Evolutionary conservation across 2,113 vertebrate species (phyloP), one percentile per base, ranked within the genome.

Genomic region (Calidris pugnax): DNA sequence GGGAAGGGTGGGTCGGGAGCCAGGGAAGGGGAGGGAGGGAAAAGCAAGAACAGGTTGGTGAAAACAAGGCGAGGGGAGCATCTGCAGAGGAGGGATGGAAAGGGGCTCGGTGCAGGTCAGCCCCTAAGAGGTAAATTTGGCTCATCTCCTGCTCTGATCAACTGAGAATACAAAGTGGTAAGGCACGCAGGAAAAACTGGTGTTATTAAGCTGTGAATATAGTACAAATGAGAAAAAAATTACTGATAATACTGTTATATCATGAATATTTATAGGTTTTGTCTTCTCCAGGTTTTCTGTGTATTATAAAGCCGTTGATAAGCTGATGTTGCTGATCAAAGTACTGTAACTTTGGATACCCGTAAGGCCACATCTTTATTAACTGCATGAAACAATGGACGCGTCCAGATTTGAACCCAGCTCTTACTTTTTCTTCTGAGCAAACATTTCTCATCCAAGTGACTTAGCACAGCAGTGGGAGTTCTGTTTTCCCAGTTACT

Each of bases 401-500:
- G 73, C 47, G n/a, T 68, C 91, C 73, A 60, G 90, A 92, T 80
- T 32, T 85, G 81, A 95, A 78, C 66, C 43, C 74, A 67, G 35
- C 66, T 90, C 66, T 60, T 87, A 3, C 60, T 81, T 94, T 89
- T 48, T 90, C 91, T 93, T 79, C 56, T 43, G 68, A 96, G 79
- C 89, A 94, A 92, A 81, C 77, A 87, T 77, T 90, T 95, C 78
- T 82, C 59, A 63, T 90, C 81, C 78, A 81, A 81, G 28, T 43
- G 87, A 76, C 55, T 95, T 87, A 83, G 85, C 95, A 59, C 79
- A 84, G 94, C 86, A 76, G 84, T 74, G 91, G 88, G 93, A 97
- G 92, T 85, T 90, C 83, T 87, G 90, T 91, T 91, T 93, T 97
- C 91, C 87, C 71, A 73, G 90, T 66, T 96, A 90, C 84, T 95